phyloP scores from a whole-genome alignment of 2,113 vertebrate species.

The Onychorhynchus coronatus region DNA sequence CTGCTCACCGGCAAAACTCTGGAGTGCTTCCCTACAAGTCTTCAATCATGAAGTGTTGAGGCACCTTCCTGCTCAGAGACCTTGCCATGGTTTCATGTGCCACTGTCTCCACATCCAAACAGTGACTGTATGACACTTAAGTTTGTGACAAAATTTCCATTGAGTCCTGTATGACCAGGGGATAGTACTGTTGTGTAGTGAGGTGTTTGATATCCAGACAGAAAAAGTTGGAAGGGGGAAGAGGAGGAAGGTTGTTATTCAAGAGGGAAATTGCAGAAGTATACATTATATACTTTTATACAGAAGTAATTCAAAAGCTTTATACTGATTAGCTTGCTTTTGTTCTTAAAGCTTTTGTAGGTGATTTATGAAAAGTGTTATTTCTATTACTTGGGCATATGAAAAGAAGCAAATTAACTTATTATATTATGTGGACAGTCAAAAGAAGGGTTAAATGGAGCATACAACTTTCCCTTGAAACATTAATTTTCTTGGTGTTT shows the following conservation, averaged over 20 bases:
- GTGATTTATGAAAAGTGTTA: slow-evolving; percentile 47
- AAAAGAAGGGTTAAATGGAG: slow-evolving; percentile 65
- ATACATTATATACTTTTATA: neutral
- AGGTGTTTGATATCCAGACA: neutral
- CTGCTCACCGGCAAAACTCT: neutral
- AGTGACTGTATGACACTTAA: neutral
- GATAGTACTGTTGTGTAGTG: too few relatives aligned
- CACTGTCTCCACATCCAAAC: neutral
- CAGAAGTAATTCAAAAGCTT: slow-evolving; percentile 5
- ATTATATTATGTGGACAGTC: slow-evolving; percentile 24
- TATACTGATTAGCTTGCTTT: neutral
- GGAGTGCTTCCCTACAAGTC: neutral
- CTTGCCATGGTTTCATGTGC: neutral
- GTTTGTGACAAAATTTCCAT: neutral
- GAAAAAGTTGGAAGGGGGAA: neutral
- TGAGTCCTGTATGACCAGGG: neutral
- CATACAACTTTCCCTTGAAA: slow-evolving; percentile 30
- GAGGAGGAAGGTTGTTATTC: neutral
- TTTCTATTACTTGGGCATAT: neutral
- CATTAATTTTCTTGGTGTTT: slow-evolving; percentile 61
- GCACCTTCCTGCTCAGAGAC: neutral
- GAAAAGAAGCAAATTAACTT: slow-evolving; percentile 51
- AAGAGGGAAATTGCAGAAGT: neutral
- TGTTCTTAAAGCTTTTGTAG: slow-evolving; percentile 8
- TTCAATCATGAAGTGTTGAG: neutral